Conservation (phyloP, 2,888 invertebrate species). For the Thysanoteuthis rhombus region DNA sequence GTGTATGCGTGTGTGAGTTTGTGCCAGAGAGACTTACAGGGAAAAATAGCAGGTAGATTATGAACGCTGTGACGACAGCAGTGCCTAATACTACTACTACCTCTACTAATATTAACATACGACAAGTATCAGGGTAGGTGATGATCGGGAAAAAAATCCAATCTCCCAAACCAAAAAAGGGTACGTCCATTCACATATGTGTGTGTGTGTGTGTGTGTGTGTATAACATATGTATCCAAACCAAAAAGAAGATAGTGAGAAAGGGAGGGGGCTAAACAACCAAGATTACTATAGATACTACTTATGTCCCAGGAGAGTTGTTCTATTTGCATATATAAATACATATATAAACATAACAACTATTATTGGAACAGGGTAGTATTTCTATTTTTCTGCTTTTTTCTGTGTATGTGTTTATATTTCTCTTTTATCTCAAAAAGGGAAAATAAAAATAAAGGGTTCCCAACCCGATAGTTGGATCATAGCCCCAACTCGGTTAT, state of each 20-base stretch:
- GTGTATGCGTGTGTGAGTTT: neutral
- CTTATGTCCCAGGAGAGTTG: no score
- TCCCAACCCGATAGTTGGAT: neutral
- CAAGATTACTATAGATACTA: neutral
- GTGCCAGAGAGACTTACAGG: neutral
- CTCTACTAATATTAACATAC: neutral
- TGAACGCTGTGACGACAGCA: neutral
- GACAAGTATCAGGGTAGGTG: neutral
- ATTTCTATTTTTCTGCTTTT: neutral
- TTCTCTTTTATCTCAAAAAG: neutral
- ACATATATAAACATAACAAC: no score
- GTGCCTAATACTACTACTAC: slow-evolving; percentile 12
- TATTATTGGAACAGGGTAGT: no score
- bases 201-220: neutral
- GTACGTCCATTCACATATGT: neutral
- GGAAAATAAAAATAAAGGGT: neutral
- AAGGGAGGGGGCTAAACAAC: neutral
- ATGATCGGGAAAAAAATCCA: neutral
- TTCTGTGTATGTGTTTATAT: neutral
- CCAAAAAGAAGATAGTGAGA: neutral
- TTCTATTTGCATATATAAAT: no score
- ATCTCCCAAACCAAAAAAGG: neutral
- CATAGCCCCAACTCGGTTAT: neutral
- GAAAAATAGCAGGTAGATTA: neutral
- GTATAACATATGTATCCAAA: neutral